Evolutionary conservation across 2,113 vertebrate genomes (phyloP).

Genomic region (Cavia porcellus): DNA sequence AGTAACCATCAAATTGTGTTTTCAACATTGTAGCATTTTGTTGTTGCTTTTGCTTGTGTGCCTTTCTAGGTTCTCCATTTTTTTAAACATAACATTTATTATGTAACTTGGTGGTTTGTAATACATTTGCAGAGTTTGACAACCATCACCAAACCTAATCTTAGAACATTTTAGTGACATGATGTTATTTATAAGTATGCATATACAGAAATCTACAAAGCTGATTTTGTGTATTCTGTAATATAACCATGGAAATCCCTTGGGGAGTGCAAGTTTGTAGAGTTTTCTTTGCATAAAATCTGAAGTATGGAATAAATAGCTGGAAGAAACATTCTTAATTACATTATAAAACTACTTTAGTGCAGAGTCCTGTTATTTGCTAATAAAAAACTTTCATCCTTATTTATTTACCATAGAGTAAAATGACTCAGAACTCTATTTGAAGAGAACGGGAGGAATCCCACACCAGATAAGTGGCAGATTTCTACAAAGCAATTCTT

Average conservation of each 20-base stretch:
- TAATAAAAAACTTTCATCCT: conserved; percentile 54
- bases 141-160: background rate
- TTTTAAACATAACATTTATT: background rate
- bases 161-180: background rate
- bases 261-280: background rate
- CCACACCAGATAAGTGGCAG: background rate
- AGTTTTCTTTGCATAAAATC: conserved; percentile 47
- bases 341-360: conserved; percentile 30
- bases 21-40: background rate
- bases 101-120: background rate
- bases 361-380: conserved; percentile 41
- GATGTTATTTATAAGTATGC: conserved; percentile 28
- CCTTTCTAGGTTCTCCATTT: background rate
- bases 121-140: background rate
- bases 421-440: conserved; percentile 65
- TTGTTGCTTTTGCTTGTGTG: background rate
- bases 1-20: background rate
- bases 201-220: background rate
- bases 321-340: conserved; percentile 47
- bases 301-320: conserved; percentile 40
- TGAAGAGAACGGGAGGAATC: conserved; percentile 26
- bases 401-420: conserved; percentile 39
- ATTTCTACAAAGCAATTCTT: conserved; percentile 16
- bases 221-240: background rate
- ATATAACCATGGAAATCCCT: background rate